Percentiles rank a stretch among this genome's conserved stretches.
These are phyloP conservation scores for Anoplopoma fimbria DNA, from an alignment of 2,113 vertebrate species.

Conservation along the genomic window DNA sequence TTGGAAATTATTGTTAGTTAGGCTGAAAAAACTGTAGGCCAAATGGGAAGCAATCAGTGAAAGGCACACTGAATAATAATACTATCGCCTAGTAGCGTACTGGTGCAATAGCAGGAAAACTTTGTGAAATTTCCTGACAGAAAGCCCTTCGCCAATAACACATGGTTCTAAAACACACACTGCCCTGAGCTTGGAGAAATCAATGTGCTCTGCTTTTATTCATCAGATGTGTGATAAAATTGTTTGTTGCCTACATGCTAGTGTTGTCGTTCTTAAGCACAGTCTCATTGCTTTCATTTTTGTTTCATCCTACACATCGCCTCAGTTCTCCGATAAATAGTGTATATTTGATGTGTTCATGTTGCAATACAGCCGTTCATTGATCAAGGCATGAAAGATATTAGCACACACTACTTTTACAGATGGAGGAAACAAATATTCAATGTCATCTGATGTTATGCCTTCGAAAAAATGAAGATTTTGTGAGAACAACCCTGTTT, in stretches of 20 bases:
- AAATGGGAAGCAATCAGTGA: slow-evolving; percentile 57
- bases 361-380: slow-evolving; percentile 25
- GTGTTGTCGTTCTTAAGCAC: slow-evolving; percentile 35
- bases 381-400: slow-evolving; percentile 27
- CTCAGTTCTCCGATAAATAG: slow-evolving; percentile 13
- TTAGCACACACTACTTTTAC: not conserved
- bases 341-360: slow-evolving; percentile 26
- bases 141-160: slow-evolving; percentile 49
- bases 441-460: not conserved
- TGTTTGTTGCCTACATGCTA: slow-evolving; percentile 50
- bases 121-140: slow-evolving; percentile 45
- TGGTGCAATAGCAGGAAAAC: slow-evolving; percentile 64
- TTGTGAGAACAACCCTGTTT: not conserved
- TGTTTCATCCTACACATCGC: slow-evolving; percentile 29
- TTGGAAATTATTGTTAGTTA: slow-evolving; percentile 25
- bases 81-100: slow-evolving; percentile 38
- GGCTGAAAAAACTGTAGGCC: slow-evolving; percentile 46
- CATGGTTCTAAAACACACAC: slow-evolving; percentile 36
- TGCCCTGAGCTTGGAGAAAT: slow-evolving; percentile 45
- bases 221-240: slow-evolving; percentile 54
- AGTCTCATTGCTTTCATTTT: slow-evolving; percentile 53
- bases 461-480: not conserved
- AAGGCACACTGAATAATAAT: slow-evolving; percentile 51
- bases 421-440: slow-evolving; percentile 7
- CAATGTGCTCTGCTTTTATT: slow-evolving; percentile 34